Conservation (phyloP, 2,888 invertebrate species). For the Lycaena phlaeas region DNA sequence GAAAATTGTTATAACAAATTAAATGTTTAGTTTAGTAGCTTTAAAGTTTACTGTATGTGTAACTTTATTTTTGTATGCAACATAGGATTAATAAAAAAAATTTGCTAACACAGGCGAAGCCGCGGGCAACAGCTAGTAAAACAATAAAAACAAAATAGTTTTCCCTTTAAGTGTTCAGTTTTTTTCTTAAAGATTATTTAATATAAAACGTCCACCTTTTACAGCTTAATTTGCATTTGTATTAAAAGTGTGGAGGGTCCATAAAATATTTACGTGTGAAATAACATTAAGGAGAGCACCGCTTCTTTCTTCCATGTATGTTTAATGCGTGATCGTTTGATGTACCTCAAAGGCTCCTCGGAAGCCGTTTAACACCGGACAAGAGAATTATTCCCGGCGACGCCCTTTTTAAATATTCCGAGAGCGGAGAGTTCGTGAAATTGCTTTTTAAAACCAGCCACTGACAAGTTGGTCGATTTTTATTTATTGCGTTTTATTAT, state of each 20-base stretch:
- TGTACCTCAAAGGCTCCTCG: conserved; percentile 46
- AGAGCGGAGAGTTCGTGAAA: conserved; percentile 42
- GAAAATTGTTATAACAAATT: too few relatives aligned
- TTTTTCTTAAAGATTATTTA: too few relatives aligned
- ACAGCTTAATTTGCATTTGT: conserved; percentile 61
- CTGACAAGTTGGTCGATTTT: not conserved
- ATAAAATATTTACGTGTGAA: conserved; percentile 62
- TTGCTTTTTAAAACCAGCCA: conserved; percentile 41
- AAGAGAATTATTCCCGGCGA: conserved; percentile 23
- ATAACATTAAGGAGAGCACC: conserved; percentile 58
- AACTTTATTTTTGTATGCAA: too few relatives aligned
- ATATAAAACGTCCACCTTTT: too few relatives aligned
- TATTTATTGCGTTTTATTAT: too few relatives aligned
- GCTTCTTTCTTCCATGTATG: conserved; percentile 49
- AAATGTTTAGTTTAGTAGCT: not conserved
- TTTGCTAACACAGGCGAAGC: too few relatives aligned
- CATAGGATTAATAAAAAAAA: too few relatives aligned
- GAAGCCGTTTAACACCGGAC: conserved; percentile 42
- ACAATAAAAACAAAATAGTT: too few relatives aligned
- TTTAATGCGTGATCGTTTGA: conserved; percentile 63
- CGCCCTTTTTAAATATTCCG: conserved; percentile 42
- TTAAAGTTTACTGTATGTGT: not conserved
- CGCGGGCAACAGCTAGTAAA: too few relatives aligned
- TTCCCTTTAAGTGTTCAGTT: too few relatives aligned
- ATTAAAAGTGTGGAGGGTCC: conserved; percentile 35